A percentile compares a stretch with the other conserved stretches of the same genome.
phyloP scores from a whole-genome alignment of 2,888 invertebrate genomes.

The Lepetodrilus schrolli region DNA sequence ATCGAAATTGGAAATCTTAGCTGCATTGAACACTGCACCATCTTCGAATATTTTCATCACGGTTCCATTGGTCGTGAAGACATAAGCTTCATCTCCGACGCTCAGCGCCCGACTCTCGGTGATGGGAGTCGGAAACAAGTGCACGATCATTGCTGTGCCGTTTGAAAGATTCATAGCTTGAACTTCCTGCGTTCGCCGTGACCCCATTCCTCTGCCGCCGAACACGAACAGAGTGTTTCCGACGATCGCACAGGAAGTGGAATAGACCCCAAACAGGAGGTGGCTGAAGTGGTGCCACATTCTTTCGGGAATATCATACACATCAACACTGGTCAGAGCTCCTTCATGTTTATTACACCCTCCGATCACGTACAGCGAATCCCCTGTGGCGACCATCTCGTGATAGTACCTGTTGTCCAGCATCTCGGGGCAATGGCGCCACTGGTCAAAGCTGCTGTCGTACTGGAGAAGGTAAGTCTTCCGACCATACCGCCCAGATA shows the following conservation, averaged over 20 bases:
- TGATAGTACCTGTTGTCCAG: constrained; percentile 45
- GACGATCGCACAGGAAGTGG: constrained; percentile 43
- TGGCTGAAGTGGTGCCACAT: constrained; percentile 42
- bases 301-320: constrained; percentile 40
- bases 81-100: constrained; percentile 41
- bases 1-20: constrained; percentile 48
- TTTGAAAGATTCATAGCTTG: constrained; percentile 43
- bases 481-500: constrained; percentile 45
- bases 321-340: constrained; percentile 40
- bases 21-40: constrained; percentile 39
- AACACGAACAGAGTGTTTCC: constrained; percentile 47
- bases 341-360: constrained; percentile 47
- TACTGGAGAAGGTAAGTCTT: constrained; percentile 46
- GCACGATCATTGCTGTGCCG: constrained; percentile 41
- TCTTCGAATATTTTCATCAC: constrained; percentile 46
- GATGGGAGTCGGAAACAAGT: constrained; percentile 42
- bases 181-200: constrained; percentile 43
- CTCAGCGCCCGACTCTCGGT: constrained; percentile 45
- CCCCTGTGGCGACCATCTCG: constrained; percentile 43
- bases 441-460: constrained; percentile 39
- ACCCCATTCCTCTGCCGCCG: constrained; percentile 46
- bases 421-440: constrained; percentile 47
- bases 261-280: constrained; percentile 46
- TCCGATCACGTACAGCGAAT: constrained; percentile 44
- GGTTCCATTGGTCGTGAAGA: constrained; percentile 44